phyloP scores from a whole-genome alignment of 2,797 vertebrate species.

The Parotocinclus haroldoi region DNA sequence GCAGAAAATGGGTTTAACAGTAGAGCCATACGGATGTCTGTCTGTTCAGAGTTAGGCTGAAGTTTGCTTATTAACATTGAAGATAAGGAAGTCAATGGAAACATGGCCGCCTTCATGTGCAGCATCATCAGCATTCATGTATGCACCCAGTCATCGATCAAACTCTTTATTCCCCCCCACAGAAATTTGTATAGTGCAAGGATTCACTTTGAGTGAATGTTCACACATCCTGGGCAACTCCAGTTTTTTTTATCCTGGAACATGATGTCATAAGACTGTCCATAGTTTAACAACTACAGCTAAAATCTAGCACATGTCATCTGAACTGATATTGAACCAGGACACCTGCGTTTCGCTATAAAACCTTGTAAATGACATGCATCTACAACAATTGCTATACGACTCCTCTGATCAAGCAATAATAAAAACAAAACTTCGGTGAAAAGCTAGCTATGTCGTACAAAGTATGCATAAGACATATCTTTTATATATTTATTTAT shows the following conservation, averaged over 20 bases:
- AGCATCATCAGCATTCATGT: constrained; percentile 21
- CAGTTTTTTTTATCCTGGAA: constrained; percentile 5
- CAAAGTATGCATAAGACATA: constrained; percentile 98
- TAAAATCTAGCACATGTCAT: constrained; percentile 32
- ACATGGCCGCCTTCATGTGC: constrained; percentile 16
- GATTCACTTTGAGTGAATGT: constrained; percentile 25
- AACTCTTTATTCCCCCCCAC: background rate
- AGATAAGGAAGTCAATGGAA: constrained; percentile 15
- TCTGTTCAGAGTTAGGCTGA: constrained; percentile 13
- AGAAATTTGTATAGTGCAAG: constrained; percentile 40
- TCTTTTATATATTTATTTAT: constrained; percentile 75
- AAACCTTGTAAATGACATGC: constrained; percentile 58
- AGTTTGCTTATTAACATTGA: constrained; percentile 20
- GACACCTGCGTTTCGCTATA: constrained; percentile 39
- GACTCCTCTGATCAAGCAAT: constrained; percentile 63
- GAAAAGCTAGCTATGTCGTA: constrained; percentile 97
- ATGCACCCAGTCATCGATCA: constrained; percentile 2
- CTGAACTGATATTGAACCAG: constrained; percentile 19
- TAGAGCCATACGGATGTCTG: constrained; percentile 25
- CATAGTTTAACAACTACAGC: constrained; percentile 9
- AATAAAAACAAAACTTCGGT: constrained; percentile 68
- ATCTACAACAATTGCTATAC: constrained; percentile 51
- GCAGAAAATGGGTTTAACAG: constrained; percentile 40
- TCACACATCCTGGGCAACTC: constrained; percentile 31
- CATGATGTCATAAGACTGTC: constrained; percentile 18